A percentile compares a stretch with the other conserved stretches of the same genome.
phyloP scores from a whole-genome alignment of 2,797 vertebrate genomes.

The Microctenopoma lineatum region DNA sequence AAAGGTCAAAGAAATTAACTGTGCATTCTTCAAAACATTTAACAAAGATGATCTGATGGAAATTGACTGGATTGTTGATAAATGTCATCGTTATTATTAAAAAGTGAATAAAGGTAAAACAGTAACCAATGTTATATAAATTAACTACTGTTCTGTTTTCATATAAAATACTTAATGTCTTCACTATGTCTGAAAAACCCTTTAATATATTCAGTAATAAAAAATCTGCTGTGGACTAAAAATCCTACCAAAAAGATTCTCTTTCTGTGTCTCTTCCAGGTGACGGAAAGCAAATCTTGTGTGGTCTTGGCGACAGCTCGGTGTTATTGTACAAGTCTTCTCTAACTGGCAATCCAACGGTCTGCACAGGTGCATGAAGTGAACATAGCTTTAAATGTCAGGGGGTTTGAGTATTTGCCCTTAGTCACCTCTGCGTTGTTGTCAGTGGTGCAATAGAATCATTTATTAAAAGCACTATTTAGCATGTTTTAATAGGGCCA shows the following conservation, averaged over 20 bases:
- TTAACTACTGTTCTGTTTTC: slow-evolving; percentile 2
- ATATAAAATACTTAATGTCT: slow-evolving; percentile 12
- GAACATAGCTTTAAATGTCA: slow-evolving; percentile 21
- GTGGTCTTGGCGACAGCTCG: slow-evolving; percentile 87
- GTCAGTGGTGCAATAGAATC: slow-evolving; percentile 17
- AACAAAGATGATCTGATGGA: too few species aligned
- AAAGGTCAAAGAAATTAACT: too few species aligned
- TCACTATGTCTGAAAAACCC: slow-evolving; percentile 9
- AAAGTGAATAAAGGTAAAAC: not conserved
- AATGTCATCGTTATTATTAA: too few species aligned
- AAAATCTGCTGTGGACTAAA: slow-evolving; percentile 17
- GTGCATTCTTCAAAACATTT: too few species aligned
- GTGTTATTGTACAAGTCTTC: slow-evolving; percentile 84
- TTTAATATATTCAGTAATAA: slow-evolving; percentile 2
- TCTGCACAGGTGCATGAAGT: slow-evolving; percentile 86
- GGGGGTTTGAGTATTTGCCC: slow-evolving; percentile 13
- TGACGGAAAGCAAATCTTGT: slow-evolving; percentile 88
- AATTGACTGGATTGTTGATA: too few species aligned
- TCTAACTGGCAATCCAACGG: slow-evolving; percentile 77
- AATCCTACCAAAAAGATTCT: slow-evolving; percentile 24
- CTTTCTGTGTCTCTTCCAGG: slow-evolving; percentile 77
- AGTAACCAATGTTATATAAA: not conserved
- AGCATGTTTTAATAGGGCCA: not conserved
- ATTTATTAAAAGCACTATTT: not conserved
- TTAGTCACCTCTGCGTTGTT: slow-evolving; percentile 1